Percentiles rank a stretch among this genome's conserved stretches.
Conservation (phyloP, 64 coral and sea anemone genomes). For the Dendronephthya gigantea region DNA sequence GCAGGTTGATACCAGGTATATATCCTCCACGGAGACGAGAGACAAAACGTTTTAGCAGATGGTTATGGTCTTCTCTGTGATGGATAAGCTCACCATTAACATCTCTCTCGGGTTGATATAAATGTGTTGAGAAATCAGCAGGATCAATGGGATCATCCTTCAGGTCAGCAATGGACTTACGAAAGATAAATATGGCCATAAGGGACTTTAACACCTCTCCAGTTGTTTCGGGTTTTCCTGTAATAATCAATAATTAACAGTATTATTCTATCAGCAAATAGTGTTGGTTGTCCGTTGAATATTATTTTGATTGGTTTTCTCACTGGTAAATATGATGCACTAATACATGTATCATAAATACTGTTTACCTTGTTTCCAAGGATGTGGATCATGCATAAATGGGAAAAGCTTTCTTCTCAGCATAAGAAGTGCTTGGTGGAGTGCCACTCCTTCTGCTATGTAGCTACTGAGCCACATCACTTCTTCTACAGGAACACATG, state of each 20-base stretch:
- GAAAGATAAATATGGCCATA: not conserved
- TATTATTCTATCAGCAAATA: no score
- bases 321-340: no score
- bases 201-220: not conserved
- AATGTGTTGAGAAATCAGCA: not conserved
- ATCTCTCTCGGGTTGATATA: not conserved
- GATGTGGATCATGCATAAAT: not conserved
- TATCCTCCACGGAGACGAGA: not conserved
- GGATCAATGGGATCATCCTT: not conserved
- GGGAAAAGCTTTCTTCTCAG: not conserved
- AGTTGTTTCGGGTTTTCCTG: not conserved
- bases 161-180: not conserved
- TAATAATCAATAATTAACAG: no score
- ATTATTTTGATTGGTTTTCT: no score
- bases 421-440: not conserved
- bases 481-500: not conserved
- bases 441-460: not conserved
- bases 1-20: conserved; percentile 13
- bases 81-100: not conserved
- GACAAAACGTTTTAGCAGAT: conserved; percentile 25
- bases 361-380: not conserved
- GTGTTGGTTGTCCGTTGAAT: no score
- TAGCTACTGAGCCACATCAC: not conserved
- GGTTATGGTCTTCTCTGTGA: conserved; percentile 38
- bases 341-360: no score